phyloP scores from a whole-genome alignment of 2,888 invertebrate species.

The Vanessa cardui region DNA sequence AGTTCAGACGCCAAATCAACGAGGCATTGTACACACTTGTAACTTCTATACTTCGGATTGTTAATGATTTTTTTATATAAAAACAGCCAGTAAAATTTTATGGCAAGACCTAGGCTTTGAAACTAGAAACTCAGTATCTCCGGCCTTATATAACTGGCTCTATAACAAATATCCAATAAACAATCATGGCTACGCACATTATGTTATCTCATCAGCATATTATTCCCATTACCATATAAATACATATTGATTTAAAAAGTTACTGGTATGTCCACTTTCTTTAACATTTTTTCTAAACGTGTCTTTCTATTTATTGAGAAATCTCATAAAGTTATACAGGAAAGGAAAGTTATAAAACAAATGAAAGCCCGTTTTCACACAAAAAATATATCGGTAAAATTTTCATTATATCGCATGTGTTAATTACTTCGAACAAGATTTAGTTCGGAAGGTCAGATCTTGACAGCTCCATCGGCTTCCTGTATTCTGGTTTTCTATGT shows the following conservation, averaged over 20 bases:
- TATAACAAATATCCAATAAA: conserved; percentile 3
- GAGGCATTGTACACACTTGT: no score
- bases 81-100: no score
- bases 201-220: conserved; percentile 47
- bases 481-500: conserved; percentile 56
- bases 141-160: conserved; percentile 7
- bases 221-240: conserved; percentile 36
- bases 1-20: no score
- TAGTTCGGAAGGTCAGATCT: conserved; percentile 61
- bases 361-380: conserved; percentile 3
- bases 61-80: no score
- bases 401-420: neutral
- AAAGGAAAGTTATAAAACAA: conserved; percentile 10
- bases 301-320: conserved; percentile 25
- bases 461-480: conserved; percentile 53
- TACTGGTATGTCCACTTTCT: conserved; percentile 52
- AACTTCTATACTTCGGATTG: no score
- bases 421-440: conserved; percentile 23
- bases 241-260: conserved; percentile 10
- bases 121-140: no score
- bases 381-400: neutral
- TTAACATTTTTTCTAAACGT: conserved; percentile 29
- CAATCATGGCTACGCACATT: conserved; percentile 11
- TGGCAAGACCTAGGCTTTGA: no score
- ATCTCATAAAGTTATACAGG: neutral